Conservation (phyloP, 1,140 invertebrate genomes). For the Conus ventricosus region DNA sequence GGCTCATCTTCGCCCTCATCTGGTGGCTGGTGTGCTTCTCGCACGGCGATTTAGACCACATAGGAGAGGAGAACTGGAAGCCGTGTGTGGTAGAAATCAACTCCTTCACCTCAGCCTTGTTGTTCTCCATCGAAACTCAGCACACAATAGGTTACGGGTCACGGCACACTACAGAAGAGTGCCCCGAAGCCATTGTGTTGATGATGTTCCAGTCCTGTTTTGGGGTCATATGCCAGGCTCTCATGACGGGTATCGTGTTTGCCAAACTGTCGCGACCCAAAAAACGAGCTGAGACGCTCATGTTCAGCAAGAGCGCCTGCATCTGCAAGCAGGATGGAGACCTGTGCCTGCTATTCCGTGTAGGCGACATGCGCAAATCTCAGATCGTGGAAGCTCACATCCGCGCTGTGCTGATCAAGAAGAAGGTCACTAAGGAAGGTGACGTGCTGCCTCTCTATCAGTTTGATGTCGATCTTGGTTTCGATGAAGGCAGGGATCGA, state of each 20-base stretch:
- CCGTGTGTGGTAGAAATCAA: slow-evolving; percentile 75
- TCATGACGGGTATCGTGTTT: slow-evolving; percentile 92
- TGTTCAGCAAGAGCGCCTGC: slow-evolving; percentile 94
- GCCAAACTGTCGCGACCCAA: slow-evolving; percentile 97
- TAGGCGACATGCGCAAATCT: slow-evolving; percentile 98
- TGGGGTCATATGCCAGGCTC: slow-evolving; percentile 92
- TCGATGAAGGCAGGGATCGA: slow-evolving; percentile 88
- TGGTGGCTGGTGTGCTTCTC: slow-evolving; percentile 77
- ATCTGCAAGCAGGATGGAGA: slow-evolving; percentile 89
- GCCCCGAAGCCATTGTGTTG: slow-evolving; percentile 95
- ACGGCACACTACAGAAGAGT: slow-evolving; percentile 93
- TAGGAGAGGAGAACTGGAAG: slow-evolving; percentile 62
- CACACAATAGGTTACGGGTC: slow-evolving; percentile 78
- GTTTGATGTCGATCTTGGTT: slow-evolving; percentile 78
- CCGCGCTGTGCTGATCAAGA: slow-evolving; percentile 91
- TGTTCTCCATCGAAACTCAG: slow-evolving; percentile 78
- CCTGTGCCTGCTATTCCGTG: slow-evolving; percentile 94
- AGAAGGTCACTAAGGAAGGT: slow-evolving; percentile 84
- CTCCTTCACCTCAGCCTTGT: slow-evolving; percentile 74
- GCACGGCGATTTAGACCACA: slow-evolving; percentile 74
- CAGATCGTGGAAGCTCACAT: slow-evolving; percentile 95
- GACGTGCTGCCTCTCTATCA: slow-evolving; percentile 76
- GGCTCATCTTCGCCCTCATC: slow-evolving; percentile 77
- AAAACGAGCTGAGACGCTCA: slow-evolving; percentile 92
- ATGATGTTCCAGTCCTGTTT: slow-evolving; percentile 98